phyloP scores from a whole-genome alignment of 2,888 invertebrate species.

The Philereme vetulata region DNA sequence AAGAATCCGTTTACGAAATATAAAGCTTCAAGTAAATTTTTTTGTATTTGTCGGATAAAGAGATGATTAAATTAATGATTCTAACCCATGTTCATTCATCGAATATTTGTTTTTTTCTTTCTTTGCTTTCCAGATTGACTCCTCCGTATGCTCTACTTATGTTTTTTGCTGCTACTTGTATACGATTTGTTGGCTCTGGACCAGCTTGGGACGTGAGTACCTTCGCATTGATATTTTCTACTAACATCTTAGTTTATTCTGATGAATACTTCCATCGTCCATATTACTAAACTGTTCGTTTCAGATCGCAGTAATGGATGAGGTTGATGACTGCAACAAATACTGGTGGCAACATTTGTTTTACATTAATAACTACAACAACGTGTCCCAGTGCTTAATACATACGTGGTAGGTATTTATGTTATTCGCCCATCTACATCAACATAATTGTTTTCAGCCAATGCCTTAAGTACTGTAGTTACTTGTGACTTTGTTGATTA shows the following conservation, averaged over 20 bases:
- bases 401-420: conserved; percentile 45
- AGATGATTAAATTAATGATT: no score
- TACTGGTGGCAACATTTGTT: conserved; percentile 56
- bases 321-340: conserved; percentile 37
- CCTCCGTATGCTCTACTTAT: conserved; percentile 47
- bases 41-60: no score
- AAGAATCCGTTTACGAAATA: no score
- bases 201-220: conserved; percentile 60
- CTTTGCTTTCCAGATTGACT: conserved; percentile 42
- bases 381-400: conserved; percentile 35
- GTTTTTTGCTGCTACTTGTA: conserved; percentile 49
- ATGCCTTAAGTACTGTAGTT: no score
- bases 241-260: no score
- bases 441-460: no score
- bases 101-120: no score
- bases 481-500: no score
- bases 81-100: no score
- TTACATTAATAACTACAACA: conserved; percentile 53
- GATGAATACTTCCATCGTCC: neutral
- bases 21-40: no score
- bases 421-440: no score
- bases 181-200: conserved; percentile 58
- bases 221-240: no score
- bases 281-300: neutral
- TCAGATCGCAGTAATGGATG: neutral